A percentile compares a stretch with the other conserved stretches of the same genome.
These are phyloP conservation scores for Hydractinia symbiolongicarpus DNA, from an alignment of 30 jellyfish, hydroid and myxozoan species.

Conservation along the genomic window DNA sequence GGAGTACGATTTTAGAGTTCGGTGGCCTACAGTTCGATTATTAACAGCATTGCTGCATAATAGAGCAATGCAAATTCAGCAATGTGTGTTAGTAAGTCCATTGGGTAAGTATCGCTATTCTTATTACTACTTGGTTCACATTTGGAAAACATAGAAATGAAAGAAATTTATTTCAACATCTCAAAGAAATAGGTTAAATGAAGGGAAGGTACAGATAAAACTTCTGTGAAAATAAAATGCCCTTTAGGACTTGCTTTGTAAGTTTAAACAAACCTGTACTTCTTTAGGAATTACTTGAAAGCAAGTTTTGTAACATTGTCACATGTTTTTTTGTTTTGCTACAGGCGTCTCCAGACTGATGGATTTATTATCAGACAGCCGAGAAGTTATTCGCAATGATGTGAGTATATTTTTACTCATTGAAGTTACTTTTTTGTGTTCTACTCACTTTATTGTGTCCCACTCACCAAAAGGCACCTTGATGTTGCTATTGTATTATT, in stretches of 20 bases:
- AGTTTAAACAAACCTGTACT: too few species aligned
- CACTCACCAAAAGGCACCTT: not conserved
- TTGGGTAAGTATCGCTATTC: slow-evolving; percentile 32
- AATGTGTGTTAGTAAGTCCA: slow-evolving; percentile 79
- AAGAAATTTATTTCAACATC: not conserved
- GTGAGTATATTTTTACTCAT: slow-evolving; percentile 31
- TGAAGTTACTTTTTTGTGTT: too few species aligned
- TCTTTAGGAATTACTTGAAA: too few species aligned
- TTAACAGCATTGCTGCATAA: slow-evolving; percentile 55
- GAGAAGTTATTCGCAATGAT: slow-evolving; percentile 80
- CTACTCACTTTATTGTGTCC: too few species aligned
- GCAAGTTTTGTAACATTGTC: too few species aligned
- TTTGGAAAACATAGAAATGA: not conserved
- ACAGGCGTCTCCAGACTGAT: slow-evolving; percentile 85
- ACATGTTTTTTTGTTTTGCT: not conserved
- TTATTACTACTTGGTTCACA: not conserved
- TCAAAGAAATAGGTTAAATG: too few species aligned
- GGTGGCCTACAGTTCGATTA: slow-evolving; percentile 92
- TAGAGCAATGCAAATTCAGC: slow-evolving; percentile 73
- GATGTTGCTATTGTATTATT: not conserved
- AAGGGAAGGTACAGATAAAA: too few species aligned
- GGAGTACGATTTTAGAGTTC: slow-evolving; percentile 87
- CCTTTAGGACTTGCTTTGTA: too few species aligned
- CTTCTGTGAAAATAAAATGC: too few species aligned
- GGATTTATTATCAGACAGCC: slow-evolving; percentile 78